Percentiles rank a stretch among this genome's conserved stretches.
These are phyloP conservation scores for Penelope pileata DNA, from an alignment of 2,113 vertebrate genomes.

Conservation along the genomic window DNA sequence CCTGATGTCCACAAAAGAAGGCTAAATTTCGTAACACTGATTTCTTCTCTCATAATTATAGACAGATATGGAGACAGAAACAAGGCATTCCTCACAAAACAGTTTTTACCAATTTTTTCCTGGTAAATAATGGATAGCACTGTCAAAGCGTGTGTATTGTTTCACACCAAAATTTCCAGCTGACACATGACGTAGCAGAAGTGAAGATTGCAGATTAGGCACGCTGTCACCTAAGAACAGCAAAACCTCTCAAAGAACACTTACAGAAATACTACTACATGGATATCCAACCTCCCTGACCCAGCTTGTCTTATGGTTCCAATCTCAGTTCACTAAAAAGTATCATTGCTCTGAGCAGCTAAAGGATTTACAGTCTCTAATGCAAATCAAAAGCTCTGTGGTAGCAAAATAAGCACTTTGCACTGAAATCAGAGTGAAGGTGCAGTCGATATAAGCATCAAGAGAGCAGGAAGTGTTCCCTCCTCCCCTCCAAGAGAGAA, in stretches of 20 bases:
- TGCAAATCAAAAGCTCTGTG: background rate
- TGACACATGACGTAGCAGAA: background rate
- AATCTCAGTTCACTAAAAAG: background rate
- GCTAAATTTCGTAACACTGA: background rate
- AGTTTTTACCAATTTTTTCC: background rate
- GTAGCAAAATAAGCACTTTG: background rate
- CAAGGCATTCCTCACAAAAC: background rate
- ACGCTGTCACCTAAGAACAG: background rate
- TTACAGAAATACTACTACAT: background rate
- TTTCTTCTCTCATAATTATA: background rate
- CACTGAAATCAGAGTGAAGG: background rate
- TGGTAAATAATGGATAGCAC: background rate
- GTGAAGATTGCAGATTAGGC: background rate
- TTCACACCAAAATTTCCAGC: background rate
- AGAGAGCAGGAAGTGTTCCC: too few species aligned
- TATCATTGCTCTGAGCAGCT: background rate
- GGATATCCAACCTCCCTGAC: background rate
- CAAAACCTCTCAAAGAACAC: background rate
- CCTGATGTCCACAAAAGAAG: background rate
- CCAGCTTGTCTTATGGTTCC: background rate
- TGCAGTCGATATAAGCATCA: rapidly evolving
- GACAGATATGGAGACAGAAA: background rate
- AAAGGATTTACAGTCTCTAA: background rate
- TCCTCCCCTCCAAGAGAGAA: background rate
- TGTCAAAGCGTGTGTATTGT: background rate